phyloP scores from a whole-genome alignment of 2,113 vertebrate species.

The Xenopus laevis region DNA sequence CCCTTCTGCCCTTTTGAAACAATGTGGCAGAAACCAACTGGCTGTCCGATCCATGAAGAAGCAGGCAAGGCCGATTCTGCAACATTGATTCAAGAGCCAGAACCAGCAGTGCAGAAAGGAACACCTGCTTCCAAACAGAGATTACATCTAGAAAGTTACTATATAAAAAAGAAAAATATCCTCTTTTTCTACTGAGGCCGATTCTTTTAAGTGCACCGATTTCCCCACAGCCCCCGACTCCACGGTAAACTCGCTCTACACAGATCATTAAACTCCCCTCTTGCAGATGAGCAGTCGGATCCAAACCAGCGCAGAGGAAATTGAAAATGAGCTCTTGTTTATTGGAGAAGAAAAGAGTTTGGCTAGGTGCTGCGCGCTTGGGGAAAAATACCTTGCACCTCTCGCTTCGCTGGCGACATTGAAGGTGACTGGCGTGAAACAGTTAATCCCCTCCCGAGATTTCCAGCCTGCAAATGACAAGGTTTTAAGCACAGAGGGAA shows the following conservation, averaged over 20 bases:
- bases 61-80: too few species aligned
- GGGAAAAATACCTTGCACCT: conserved; percentile 30
- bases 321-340: conserved; percentile 20
- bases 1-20: too few species aligned
- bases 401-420: conserved; percentile 44
- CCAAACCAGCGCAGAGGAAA: neutral
- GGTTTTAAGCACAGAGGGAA: conserved; percentile 55
- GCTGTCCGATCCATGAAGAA: too few species aligned
- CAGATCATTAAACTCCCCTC: neutral
- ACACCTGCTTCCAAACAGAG: too few species aligned
- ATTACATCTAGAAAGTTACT: too few species aligned
- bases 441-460: conserved; percentile 45
- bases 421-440: conserved; percentile 51
- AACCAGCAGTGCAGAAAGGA: too few species aligned
- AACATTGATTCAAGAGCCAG: too few species aligned
- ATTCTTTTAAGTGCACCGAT: too few species aligned
- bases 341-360: neutral
- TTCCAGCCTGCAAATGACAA: conserved; percentile 34
- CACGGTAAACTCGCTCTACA: neutral
- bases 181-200: too few species aligned
- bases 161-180: too few species aligned
- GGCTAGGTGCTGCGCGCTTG: conserved; percentile 13
- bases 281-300: conserved; percentile 10
- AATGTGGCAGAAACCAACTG: too few species aligned
- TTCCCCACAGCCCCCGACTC: too few species aligned